Evolutionary conservation across 1,140 invertebrate species (phyloP).

Genomic region (Aphaenogaster ashmeadi): DNA sequence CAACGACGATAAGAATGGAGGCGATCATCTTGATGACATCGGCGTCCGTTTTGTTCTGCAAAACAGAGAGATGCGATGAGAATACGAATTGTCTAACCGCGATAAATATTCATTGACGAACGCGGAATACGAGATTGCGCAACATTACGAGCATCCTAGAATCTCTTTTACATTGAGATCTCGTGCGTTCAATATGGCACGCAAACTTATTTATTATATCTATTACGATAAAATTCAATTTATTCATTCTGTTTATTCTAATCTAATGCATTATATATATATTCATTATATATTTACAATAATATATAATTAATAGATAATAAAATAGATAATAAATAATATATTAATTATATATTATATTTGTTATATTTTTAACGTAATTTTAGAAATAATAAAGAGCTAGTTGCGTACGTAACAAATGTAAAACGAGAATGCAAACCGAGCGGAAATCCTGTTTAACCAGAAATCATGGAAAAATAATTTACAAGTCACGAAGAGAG

Average conservation of each 20-base stretch:
- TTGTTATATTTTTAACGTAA: neutral
- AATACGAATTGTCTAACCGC: constrained; percentile 10
- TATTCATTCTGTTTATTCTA: neutral
- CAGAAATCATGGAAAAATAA: neutral
- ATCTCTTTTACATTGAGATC: neutral
- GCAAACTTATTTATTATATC: neutral
- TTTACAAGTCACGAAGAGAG: neutral
- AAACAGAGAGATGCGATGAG: constrained; percentile 64
- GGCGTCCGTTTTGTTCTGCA: constrained; percentile 81
- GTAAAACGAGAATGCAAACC: neutral
- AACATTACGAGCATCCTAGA: constrained; percentile 14
- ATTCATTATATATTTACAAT: neutral
- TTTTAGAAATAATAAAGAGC: neutral
- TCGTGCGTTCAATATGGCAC: neutral
- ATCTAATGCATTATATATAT: neutral
- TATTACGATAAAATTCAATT: neutral
- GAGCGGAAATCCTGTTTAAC: neutral
- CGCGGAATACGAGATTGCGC: neutral
- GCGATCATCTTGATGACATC: constrained; percentile 90
- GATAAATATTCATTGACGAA: constrained; percentile 21
- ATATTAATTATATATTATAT: neutral
- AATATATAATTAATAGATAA: neutral
- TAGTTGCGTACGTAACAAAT: neutral
- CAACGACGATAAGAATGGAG: constrained; percentile 93
- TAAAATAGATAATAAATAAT: neutral